A percentile compares a stretch with the other conserved stretches of the same genome.
These are phyloP conservation scores for Cardiocondyla obscurior DNA, from an alignment of 1,140 invertebrate species.

Conservation along the genomic window DNA sequence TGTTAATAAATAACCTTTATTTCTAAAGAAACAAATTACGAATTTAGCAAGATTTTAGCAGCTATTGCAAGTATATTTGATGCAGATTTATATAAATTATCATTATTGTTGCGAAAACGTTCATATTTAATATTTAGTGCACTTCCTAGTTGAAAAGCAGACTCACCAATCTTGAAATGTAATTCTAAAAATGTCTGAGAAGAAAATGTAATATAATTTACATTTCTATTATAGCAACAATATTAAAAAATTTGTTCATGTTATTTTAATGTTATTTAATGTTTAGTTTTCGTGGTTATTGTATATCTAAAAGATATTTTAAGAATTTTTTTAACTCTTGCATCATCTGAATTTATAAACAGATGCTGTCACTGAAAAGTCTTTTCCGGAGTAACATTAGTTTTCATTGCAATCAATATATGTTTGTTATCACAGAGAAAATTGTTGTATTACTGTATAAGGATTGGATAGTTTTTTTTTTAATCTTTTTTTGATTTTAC, in stretches of 20 bases:
- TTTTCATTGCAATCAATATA: conserved; percentile 10
- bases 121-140: not conserved
- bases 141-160: not conserved
- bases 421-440: conserved; percentile 60
- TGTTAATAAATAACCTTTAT: not conserved
- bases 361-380: conserved; percentile 44
- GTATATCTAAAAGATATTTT: not conserved
- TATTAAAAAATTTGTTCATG: conserved; percentile 19
- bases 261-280: conserved; percentile 2
- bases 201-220: conserved; percentile 9
- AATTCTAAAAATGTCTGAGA: conserved; percentile 58
- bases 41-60: not conserved
- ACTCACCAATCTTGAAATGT: conserved; percentile 46
- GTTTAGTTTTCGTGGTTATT: too few relatives aligned
- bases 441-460: conserved; percentile 39
- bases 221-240: conserved; percentile 22
- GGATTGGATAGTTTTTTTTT: conserved; percentile 24
- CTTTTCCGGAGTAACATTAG: conserved; percentile 34
- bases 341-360: not conserved
- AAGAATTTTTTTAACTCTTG: not conserved
- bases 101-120: conserved; percentile 37
- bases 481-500: conserved; percentile 49
- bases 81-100: not conserved
- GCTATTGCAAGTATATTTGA: not conserved
- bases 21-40: not conserved